Conservation (phyloP, 2,888 invertebrate species). For the Geotrupes spiniger region DNA sequence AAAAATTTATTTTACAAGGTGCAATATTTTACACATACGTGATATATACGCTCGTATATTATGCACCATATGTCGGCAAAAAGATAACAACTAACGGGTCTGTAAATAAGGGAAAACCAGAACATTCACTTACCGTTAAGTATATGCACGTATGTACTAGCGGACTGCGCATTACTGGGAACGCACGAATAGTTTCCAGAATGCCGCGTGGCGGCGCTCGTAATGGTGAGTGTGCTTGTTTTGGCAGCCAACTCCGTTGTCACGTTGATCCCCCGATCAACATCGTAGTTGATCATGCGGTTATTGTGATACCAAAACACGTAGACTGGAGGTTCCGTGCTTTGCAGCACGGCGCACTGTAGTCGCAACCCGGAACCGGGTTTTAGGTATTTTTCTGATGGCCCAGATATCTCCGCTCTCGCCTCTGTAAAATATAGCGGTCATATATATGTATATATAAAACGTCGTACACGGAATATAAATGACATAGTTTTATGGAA, state of each 20-base stretch:
- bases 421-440: constrained; percentile 64
- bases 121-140: constrained; percentile 69
- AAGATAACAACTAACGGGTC: neutral
- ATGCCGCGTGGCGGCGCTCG: constrained; percentile 64
- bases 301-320: constrained; percentile 88
- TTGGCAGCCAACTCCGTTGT: constrained; percentile 74
- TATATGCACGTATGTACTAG: constrained; percentile 85
- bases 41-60: neutral
- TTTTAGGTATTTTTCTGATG: constrained; percentile 81
- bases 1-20: neutral
- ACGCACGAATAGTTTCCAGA: constrained; percentile 88
- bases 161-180: constrained; percentile 84
- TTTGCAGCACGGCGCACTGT: constrained; percentile 78
- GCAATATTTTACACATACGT: neutral
- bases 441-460: too few relatives aligned
- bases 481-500: too few relatives aligned
- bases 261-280: constrained; percentile 81
- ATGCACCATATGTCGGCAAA: neutral
- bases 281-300: constrained; percentile 90
- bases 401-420: constrained; percentile 81
- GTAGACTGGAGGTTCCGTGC: constrained; percentile 80
- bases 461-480: too few relatives aligned
- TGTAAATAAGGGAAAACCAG: neutral
- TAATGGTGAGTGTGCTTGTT: constrained; percentile 63
- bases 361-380: constrained; percentile 80